Base-by-base conservation (phyloP, 2,113 vertebrate genomes). In the Periophthalmus modestus region DNA sequence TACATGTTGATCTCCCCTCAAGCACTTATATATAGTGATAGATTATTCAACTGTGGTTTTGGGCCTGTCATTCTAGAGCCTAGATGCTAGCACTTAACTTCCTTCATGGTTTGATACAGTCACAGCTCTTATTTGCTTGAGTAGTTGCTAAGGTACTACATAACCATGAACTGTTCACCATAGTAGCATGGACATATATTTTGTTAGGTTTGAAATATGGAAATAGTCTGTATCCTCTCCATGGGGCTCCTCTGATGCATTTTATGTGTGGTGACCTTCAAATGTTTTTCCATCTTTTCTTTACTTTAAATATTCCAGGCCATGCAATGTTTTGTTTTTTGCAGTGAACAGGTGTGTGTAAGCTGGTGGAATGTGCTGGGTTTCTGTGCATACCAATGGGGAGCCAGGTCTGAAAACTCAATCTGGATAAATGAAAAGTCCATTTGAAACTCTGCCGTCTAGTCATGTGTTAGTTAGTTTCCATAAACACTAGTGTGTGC, bases 361-460 rank as follows among this genome's bases (percentile, higher is more conserved):
- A 78, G 72, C 66, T 71, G 50, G 36, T 79, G 78, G 80, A 89
- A 89, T 89, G 71, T 88, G 87, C 82, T 85, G 83, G 85, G 78
- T 61, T 54, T 82, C 70, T 81, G 74, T 82, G 78, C 54, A 58
- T 78, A 82, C 46, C 85, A 87, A 84, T 83, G n/a, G 83, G 84
- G 68, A 15, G 1, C 72, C 70, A 43, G 12, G 76, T 77, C 81
- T 84, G 80, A 89, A 83, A 87, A 84, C 81, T 77, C 83, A 80
- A 83, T 88, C 72, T 84, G 71, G 62, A 76, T 78, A 69, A 86
- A 90, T 85, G 85, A 77, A 48, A 77, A 77, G 68, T 15, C 33
- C 61, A 62, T 82, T 80, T 81, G 55, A 62, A 69, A 65, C 69
- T 78, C 54, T 57, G 28, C 59, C 34, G 59, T 62, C 28, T 13